Evolutionary conservation across 2,113 vertebrate genomes (phyloP), one percentile per base, ranked within the genome.

Genomic region (Ciconia stormi): DNA sequence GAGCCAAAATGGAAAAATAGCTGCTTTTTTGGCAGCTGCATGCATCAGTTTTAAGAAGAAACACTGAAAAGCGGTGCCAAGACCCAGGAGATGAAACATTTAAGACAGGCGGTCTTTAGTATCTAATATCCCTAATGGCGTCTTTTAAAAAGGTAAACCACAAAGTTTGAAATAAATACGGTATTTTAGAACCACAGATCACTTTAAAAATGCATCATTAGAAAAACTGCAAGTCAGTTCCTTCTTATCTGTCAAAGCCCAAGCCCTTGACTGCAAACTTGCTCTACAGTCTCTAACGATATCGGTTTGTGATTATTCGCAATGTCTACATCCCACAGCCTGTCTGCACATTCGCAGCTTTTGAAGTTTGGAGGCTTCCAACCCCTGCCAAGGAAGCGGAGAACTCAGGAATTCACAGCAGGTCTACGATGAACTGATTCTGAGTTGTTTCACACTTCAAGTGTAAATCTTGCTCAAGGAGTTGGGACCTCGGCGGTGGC

Each of bases 391-490:
- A 42, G n/a, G 62, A 16, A 55, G 63, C 1, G 4, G 46, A 38
- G 69, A 55, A 4, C 52, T 46, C 10, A 0, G 56, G 58, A 47
- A 49, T 13, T 30, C 47, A 12, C 61, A 19, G 83, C 69, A 49
- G 40, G 38, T 7, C 71, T 10, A 12, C 2, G 3, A 32, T 3
- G 49, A 44, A 17, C 17, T 4, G 23, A 46, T 17, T 26, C 52
- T 0, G 4, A 40, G 40, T 1, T 7, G 44, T 11, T n/a, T n/a
- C 71, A 46, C 23, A 2, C 42, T 44, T 6, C 16, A 10, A 8
- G 50, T 3, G 32, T 14, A 16, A 56, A 21, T n/a, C 65, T 22
- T 20, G 50, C 58, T 27, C 10, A 7, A 9, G 0, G 20, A 63
- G 50, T 2, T 29, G 47, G 36, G 50, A 36, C 30, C 69, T 26